Conservation (phyloP, 2,888 invertebrate species). For the Brachyopa scutellaris region DNA sequence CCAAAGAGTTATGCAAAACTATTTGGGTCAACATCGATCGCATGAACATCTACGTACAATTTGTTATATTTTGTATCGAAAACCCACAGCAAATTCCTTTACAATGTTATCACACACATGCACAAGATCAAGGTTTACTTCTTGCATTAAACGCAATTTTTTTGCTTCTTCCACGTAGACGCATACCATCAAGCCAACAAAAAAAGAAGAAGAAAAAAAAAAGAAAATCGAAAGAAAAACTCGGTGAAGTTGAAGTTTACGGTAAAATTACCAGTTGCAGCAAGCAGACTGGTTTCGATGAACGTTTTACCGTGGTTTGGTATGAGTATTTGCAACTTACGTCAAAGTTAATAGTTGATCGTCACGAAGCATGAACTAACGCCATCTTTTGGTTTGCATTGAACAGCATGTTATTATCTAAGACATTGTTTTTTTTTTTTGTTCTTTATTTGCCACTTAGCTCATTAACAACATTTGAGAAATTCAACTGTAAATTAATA, state of each 20-base stretch:
- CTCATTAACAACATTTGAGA: slow-evolving; percentile 10
- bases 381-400: slow-evolving; percentile 15
- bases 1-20: slow-evolving; percentile 31
- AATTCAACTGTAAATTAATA: slow-evolving; percentile 10
- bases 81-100: slow-evolving; percentile 48
- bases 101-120: slow-evolving; percentile 39
- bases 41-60: slow-evolving; percentile 1
- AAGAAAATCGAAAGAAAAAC: slow-evolving; percentile 66
- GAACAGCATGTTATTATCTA: not conserved
- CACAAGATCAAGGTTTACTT: slow-evolving; percentile 68
- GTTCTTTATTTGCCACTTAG: not conserved
- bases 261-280: slow-evolving; percentile 77
- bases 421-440: not conserved
- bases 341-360: slow-evolving; percentile 47
- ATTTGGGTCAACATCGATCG: slow-evolving; percentile 49
- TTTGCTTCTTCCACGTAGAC: not conserved
- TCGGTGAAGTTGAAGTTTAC: slow-evolving; percentile 82
- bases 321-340: slow-evolving; percentile 30
- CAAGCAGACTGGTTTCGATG: slow-evolving; percentile 62
- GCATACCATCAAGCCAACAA: slow-evolving; percentile 41
- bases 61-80: slow-evolving; percentile 16
- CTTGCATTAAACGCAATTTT: slow-evolving; percentile 41
- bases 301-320: slow-evolving; percentile 43
- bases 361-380: slow-evolving; percentile 36
- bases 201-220: slow-evolving; percentile 10